phyloP scores from a whole-genome alignment of 2,888 invertebrate species.

The Cheiracanthium punctorium region DNA sequence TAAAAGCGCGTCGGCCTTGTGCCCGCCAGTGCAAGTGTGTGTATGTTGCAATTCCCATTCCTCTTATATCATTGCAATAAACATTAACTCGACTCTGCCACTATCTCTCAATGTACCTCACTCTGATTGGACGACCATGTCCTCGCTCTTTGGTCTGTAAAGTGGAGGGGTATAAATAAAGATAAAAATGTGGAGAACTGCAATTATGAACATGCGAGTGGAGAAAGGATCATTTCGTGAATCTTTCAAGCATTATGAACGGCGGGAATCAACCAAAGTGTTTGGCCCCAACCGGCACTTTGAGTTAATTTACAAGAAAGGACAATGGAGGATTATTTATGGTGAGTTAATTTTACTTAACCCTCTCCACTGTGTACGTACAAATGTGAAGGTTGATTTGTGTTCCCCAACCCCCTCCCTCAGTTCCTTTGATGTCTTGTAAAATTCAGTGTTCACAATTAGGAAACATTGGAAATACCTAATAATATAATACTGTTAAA shows the following conservation, averaged over 20 bases:
- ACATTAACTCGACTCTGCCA: neutral
- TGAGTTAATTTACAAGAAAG: conserved; percentile 68
- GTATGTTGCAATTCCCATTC: neutral
- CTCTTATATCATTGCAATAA: neutral
- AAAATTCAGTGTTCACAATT: neutral
- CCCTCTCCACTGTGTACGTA: conserved; percentile 36
- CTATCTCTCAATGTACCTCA: conserved; percentile 40
- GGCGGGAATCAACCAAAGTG: conserved; percentile 64
- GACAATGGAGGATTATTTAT: conserved; percentile 68
- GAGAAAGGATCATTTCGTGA: conserved; percentile 68
- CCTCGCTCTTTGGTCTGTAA: conserved; percentile 32
- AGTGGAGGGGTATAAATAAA: conserved; percentile 32
- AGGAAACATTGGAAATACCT: neutral
- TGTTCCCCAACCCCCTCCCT: conserved; percentile 13
- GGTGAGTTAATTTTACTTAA: conserved; percentile 63
- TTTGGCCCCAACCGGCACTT: conserved; percentile 66
- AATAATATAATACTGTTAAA: neutral
- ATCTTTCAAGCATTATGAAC: conserved; percentile 68
- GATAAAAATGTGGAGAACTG: conserved; percentile 65
- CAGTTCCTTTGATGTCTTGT: conserved; percentile 8
- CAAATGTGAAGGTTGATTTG: conserved; percentile 13
- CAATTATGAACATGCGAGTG: conserved; percentile 65
- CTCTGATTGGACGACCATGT: conserved; percentile 68
- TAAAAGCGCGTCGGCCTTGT: conserved; percentile 47
- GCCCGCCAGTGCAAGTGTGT: conserved; percentile 2